A percentile compares a stretch with the other conserved stretches of the same genome.
phyloP scores from a whole-genome alignment of 2,888 invertebrate species.

The Pimpla rufipes region DNA sequence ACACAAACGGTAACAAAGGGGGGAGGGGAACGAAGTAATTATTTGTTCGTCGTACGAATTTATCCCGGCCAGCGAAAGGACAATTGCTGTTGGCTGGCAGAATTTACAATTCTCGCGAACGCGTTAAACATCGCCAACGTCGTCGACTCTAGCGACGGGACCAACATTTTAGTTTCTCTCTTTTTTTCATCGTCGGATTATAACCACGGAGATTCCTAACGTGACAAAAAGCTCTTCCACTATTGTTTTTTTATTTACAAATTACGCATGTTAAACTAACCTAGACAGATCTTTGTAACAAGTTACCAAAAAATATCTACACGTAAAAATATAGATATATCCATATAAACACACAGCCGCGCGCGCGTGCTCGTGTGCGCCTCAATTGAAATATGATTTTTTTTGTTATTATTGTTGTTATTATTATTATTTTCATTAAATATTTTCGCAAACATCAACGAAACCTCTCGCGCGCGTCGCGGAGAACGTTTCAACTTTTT shows the following conservation, averaged over 20 bases:
- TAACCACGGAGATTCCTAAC: conserved; percentile 55
- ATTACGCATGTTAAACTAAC: conserved; percentile 49
- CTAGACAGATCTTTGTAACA: conserved; percentile 76
- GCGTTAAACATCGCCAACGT: not conserved
- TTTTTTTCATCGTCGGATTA: conserved; percentile 29
- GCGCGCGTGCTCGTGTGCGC: conserved; percentile 54
- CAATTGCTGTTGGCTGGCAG: conserved; percentile 32
- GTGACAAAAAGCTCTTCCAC: conserved; percentile 58
- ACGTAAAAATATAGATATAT: conserved; percentile 81
- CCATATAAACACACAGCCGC: conserved; percentile 66
- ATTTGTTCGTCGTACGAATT: conserved; percentile 63
- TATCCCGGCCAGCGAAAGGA: conserved; percentile 29
- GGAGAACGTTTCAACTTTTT: conserved; percentile 52
- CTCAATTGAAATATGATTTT: conserved; percentile 55
- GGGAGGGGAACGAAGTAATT: conserved; percentile 52
- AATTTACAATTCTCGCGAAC: conserved; percentile 3
- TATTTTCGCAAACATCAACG: conserved; percentile 65
- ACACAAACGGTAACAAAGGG: conserved; percentile 72
- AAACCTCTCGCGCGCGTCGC: conserved; percentile 34
- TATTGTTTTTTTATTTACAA: conserved; percentile 65
- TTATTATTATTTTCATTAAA: conserved; percentile 35
- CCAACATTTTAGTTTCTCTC: not conserved
- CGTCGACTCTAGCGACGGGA: conserved; percentile 6
- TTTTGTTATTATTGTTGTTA: conserved; percentile 2
- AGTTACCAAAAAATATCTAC: conserved; percentile 84